Evolutionary conservation across 2,888 invertebrate species (phyloP).

Genomic region (Coleophora flavipennella): DNA sequence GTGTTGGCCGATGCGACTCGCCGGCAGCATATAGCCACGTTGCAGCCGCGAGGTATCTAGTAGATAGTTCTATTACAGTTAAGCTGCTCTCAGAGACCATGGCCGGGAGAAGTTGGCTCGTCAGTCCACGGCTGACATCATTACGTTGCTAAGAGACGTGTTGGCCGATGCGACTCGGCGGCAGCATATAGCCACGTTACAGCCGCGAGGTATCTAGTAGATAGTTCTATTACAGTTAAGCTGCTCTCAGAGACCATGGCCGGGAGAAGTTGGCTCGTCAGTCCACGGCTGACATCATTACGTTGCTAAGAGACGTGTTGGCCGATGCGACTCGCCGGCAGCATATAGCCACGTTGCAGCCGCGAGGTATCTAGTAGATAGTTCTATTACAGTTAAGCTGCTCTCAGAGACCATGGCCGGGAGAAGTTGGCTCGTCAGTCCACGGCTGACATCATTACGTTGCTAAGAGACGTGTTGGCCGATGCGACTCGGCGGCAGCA

Average conservation of each 20-base stretch:
- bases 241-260: no score
- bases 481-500: slow-evolving; percentile 66
- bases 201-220: slow-evolving; percentile 83
- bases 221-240: no score
- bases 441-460: slow-evolving; percentile 38
- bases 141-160: background rate
- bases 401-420: no score
- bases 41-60: slow-evolving; percentile 67
- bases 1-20: slow-evolving; percentile 31
- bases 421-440: background rate
- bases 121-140: background rate
- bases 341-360: slow-evolving; percentile 67
- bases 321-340: slow-evolving; percentile 68
- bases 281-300: background rate
- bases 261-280: background rate
- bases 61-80: slow-evolving; percentile 34
- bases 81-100: background rate
- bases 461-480: background rate
- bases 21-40: slow-evolving; percentile 75
- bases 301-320: background rate
- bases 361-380: slow-evolving; percentile 74
- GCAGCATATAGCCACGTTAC: slow-evolving; percentile 85
- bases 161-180: slow-evolving; percentile 42
- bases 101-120: background rate
- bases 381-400: no score